A percentile compares a stretch with the other conserved stretches of the same genome.
phyloP scores from a whole-genome alignment of 1,140 invertebrate genomes.

The Aphis gossypii region DNA sequence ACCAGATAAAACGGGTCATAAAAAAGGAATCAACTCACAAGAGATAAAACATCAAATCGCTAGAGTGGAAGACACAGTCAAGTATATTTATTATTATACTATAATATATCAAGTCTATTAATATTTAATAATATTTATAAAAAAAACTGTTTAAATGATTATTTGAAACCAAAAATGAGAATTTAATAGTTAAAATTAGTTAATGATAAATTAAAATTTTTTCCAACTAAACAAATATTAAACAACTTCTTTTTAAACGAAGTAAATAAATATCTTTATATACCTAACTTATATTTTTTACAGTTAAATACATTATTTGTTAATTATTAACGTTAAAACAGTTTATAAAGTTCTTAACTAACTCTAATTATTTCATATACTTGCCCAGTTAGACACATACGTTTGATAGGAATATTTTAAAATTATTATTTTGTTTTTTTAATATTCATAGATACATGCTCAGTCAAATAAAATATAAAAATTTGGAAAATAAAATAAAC shows the following conservation, averaged over 20 bases:
- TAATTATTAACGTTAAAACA: not conserved
- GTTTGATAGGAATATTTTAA: not conserved
- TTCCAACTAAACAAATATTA: not conserved
- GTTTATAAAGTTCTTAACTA: not conserved
- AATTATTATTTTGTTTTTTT: not conserved
- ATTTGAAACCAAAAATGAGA: not conserved
- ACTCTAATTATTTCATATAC: not conserved
- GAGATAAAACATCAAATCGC: constrained; percentile 67
- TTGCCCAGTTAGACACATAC: not conserved
- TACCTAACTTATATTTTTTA: not conserved
- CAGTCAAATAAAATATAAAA: constrained; percentile 66
- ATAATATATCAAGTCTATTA: not conserved
- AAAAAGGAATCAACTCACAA: constrained; percentile 65
- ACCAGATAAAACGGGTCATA: constrained; percentile 72
- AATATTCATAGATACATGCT: constrained; percentile 66
- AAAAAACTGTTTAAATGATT: not conserved
- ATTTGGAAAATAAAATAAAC: constrained; percentile 70
- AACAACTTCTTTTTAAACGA: not conserved
- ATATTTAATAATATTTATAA: not conserved
- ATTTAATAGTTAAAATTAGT: not conserved
- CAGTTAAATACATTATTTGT: not conserved
- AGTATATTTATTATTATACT: constrained; percentile 51
- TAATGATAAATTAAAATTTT: not conserved
- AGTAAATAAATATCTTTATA: not conserved
- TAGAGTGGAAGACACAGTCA: constrained; percentile 69